These are phyloP conservation scores for Neoarius graeffei DNA, from an alignment of 2,113 vertebrate species.

Conservation along the genomic window DNA sequence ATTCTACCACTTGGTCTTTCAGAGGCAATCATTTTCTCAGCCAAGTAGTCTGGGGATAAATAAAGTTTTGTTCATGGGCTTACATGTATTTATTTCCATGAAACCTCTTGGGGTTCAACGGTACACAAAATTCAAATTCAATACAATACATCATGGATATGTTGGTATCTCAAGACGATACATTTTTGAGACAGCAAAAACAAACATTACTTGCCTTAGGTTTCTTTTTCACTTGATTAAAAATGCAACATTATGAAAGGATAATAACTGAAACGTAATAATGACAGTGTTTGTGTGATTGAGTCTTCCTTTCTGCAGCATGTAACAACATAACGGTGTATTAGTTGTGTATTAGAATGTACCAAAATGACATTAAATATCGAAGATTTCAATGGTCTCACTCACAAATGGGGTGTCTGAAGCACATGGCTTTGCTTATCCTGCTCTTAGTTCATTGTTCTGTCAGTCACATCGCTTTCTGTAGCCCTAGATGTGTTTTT, in stretches of 20 bases:
- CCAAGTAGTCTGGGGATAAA: neutral
- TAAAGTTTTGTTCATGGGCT: neutral
- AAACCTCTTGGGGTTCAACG: neutral
- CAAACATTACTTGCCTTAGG: no score
- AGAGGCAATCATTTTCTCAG: slow-evolving; percentile 11
- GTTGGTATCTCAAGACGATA: neutral
- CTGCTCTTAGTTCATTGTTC: neutral
- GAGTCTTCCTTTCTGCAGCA: no score
- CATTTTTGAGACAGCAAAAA: no score
- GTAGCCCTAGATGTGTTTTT: neutral
- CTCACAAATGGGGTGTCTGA: neutral
- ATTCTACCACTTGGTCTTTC: slow-evolving; percentile 15
- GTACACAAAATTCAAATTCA: neutral
- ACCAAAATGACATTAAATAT: no score
- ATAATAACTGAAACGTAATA: no score
- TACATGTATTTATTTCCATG: no score
- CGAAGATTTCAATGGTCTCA: no score
- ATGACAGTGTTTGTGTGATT: no score
- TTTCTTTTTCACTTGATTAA: no score
- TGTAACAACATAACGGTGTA: no score
- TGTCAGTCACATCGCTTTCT: neutral
- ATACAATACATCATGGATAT: neutral
- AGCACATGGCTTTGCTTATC: neutral
- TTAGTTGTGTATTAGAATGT: no score
- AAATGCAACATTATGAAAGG: no score